Conservation (phyloP, 2,888 invertebrate genomes). For the Augiades crinisus region DNA sequence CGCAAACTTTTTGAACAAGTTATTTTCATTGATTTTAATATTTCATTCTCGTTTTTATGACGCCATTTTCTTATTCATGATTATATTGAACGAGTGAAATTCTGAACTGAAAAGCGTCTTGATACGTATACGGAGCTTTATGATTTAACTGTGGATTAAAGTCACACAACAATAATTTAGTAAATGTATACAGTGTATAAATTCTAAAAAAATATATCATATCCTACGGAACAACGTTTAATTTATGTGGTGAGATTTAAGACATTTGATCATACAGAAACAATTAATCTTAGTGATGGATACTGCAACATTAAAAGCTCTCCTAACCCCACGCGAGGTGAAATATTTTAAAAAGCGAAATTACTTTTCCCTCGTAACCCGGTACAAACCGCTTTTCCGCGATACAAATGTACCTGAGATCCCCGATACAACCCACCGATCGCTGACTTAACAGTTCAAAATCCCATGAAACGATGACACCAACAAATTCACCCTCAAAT, state of each 20-base stretch:
- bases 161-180: too few relatives aligned
- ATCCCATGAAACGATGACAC: conserved; percentile 45
- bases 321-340: conserved; percentile 2
- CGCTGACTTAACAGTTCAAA: conserved; percentile 37
- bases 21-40: too few relatives aligned
- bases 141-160: too few relatives aligned
- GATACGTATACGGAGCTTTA: too few relatives aligned
- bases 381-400: conserved; percentile 1
- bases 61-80: too few relatives aligned
- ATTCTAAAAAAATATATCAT: too few relatives aligned
- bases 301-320: conserved; percentile 4
- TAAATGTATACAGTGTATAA: too few relatives aligned
- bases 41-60: too few relatives aligned
- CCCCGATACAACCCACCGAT: conserved; percentile 22
- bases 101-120: too few relatives aligned
- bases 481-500: conserved; percentile 48
- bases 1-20: conserved; percentile 15
- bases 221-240: too few relatives aligned
- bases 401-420: conserved; percentile 19
- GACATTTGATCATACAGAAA: neutral
- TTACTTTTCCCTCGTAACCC: conserved; percentile 13
- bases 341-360: conserved; percentile 12
- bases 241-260: neutral
- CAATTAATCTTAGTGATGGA: conserved; percentile 12
- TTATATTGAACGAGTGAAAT: too few relatives aligned